Evolutionary conservation across 2,113 vertebrate genomes (phyloP).

Genomic region (Upupa epops): DNA sequence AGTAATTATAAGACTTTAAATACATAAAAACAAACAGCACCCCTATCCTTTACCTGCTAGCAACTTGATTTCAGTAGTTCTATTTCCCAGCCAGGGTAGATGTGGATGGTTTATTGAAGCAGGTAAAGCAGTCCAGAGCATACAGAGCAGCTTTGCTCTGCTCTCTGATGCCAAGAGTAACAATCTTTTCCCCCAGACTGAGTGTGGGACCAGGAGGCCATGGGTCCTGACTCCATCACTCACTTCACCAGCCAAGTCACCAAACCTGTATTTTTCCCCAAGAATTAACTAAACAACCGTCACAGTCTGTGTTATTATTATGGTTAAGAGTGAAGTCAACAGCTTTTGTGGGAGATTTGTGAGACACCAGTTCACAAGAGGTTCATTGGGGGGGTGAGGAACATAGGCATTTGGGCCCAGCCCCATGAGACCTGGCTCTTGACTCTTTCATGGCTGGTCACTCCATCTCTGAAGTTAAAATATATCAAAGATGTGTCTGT

Average conservation of each 20-base stretch:
- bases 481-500: neutral
- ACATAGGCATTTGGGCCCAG: neutral
- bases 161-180: neutral
- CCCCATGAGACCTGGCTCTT: neutral
- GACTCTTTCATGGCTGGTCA: neutral
- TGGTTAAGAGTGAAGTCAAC: neutral
- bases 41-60: neutral
- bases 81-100: neutral
- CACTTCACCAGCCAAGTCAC: neutral
- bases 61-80: neutral
- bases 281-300: neutral
- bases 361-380: slow-evolving; percentile 27
- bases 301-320: slow-evolving; percentile 1
- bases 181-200: neutral
- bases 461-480: neutral
- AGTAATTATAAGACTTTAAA: neutral
- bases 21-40: neutral
- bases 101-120: neutral
- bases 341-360: slow-evolving; percentile 40
- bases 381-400: neutral
- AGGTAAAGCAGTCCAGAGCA: neutral
- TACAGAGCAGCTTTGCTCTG: neutral
- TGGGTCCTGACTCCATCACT: neutral
- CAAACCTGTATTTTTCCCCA: neutral
- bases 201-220: neutral